Conservation (phyloP, 2,797 vertebrate genomes). For the Gymnothorax javanicus region DNA sequence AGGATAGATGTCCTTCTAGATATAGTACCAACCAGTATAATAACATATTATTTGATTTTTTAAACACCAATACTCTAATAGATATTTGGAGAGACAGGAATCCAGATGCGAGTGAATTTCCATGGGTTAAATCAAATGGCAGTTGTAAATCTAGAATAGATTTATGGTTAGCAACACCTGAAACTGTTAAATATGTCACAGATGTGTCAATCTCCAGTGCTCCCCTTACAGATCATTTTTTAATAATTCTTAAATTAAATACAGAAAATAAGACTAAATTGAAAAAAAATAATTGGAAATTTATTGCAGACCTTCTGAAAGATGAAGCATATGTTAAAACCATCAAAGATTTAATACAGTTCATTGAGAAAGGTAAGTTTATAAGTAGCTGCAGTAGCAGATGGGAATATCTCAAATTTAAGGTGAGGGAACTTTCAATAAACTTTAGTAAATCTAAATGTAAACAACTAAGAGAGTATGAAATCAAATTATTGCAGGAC, state of each 20-base stretch:
- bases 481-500: not conserved
- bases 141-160: not conserved
- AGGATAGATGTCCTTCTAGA: conserved; percentile 27
- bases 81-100: conserved; percentile 14
- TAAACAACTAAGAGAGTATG: no score
- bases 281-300: not conserved
- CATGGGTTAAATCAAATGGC: conserved; percentile 30
- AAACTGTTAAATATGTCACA: not conserved
- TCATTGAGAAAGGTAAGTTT: no score
- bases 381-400: no score
- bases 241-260: no score
- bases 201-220: not conserved
- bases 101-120: conserved; percentile 21
- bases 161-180: conserved; percentile 21
- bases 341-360: no score
- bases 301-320: not conserved
- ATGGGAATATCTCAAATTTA: no score
- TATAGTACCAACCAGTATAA: not conserved
- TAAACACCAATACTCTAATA: not conserved
- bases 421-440: no score
- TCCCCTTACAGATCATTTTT: no score
- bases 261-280: no score
- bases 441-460: not conserved
- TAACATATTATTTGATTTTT: conserved; percentile 11
- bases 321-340: no score